Evolutionary conservation across 2,888 invertebrate genomes (phyloP), one percentile per base, ranked within the genome.

Genomic region (Tipula lateralis): DNA sequence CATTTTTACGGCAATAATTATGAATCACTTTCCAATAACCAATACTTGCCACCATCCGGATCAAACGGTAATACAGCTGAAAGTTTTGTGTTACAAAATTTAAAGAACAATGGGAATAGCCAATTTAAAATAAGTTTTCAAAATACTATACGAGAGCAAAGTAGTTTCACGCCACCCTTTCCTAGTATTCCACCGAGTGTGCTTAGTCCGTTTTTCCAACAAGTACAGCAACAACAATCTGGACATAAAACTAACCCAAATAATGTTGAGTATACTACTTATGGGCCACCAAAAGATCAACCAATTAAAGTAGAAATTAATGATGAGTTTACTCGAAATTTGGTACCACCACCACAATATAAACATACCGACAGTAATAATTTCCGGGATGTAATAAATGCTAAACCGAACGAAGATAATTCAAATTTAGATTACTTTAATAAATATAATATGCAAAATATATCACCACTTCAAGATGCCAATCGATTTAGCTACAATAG

Each of bases 141-240:
- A 82, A 82, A 82, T 30, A 29, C 82, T 16, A 16, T 82, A 5
- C 29, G 13, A 3, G 83, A 83, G 19, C 32, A 83, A 34, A 83
- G 32, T 34, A 83, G 32, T 34, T 83, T 83, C 19, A 13, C 83
- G 9, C 82, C 29, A 82, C 9, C 83, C 4, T 83, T 85, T 19
- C 86, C 86, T 32, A 85, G 84, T 16, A 84, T 86, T 19, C 85
- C 86, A 16, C 85, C 86, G 44, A 86, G 85, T 39, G 85, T 85
- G 9, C 84, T 86, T 7, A 85, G 84, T 6, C 86, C 84, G 84
- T 85, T 83, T 34, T 86, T 84, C 44, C 86, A 82, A 85, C 85
- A 84, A 16, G 83, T 83, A 6, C 85, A 85, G 19, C 44, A 84
- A n/a, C 84, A 84, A 44, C 83, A 81, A 32, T 30, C 29, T 24